phyloP scores from a whole-genome alignment of 2,888 invertebrate species.

The Oscheius sp. region DNA sequence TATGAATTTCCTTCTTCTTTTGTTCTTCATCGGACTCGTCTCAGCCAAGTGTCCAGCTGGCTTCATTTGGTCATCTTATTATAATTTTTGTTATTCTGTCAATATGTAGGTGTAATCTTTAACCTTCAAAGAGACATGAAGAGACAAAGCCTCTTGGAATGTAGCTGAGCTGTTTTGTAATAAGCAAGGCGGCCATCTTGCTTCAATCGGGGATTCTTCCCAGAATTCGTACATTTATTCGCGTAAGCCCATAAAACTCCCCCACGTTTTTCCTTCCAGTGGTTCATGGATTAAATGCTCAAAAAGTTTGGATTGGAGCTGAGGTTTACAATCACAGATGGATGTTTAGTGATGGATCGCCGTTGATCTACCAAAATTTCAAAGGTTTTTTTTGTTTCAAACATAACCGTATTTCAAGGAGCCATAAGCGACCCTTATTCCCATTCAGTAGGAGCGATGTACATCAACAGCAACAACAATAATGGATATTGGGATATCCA shows the following conservation, averaged over 20 bases:
- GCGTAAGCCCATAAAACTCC: not conserved
- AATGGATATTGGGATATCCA: constrained; percentile 17
- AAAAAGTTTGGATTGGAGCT: constrained; percentile 19
- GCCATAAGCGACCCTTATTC: constrained; percentile 8
- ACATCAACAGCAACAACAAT: constrained; percentile 1
- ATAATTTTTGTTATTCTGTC: constrained; percentile 13
- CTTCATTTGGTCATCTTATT: constrained; percentile 7
- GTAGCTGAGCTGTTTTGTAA: constrained; percentile 5
- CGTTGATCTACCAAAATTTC: constrained; percentile 15
- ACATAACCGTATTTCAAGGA: not conserved
- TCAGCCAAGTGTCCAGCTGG: constrained; percentile 11
- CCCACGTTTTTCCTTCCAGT: not conserved
- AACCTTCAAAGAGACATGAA: not conserved
- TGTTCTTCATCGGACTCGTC: not conserved
- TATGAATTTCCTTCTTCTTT: not conserved
- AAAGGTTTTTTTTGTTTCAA: not conserved
- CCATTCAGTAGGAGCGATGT: constrained; percentile 16
- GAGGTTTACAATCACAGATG: constrained; percentile 10
- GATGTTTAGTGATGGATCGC: constrained; percentile 11
- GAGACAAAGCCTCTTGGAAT: constrained; percentile 1
- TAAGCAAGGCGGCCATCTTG: constrained; percentile 16
- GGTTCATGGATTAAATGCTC: constrained; percentile 15
- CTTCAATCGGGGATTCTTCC: not conserved
- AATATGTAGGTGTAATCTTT: constrained; percentile 13
- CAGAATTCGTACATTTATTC: constrained; percentile 23